Evolutionary conservation across 1,140 invertebrate species (phyloP).

Genomic region (Ceratosolen solmsi): DNA sequence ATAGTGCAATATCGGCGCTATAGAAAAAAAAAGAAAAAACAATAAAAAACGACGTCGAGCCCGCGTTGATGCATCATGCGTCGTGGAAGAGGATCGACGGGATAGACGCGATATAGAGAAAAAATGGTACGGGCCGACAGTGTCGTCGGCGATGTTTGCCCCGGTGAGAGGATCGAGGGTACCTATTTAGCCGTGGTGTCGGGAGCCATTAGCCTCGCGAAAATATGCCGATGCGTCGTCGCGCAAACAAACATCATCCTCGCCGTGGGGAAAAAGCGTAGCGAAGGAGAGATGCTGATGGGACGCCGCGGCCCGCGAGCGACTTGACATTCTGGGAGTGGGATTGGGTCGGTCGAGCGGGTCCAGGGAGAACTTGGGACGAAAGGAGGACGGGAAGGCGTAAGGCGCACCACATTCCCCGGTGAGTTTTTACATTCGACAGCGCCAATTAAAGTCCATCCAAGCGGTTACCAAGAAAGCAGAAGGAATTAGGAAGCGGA

Average conservation of each 20-base stretch:
- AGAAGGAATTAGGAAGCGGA: background rate
- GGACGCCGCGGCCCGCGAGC: too few species aligned
- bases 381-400: background rate
- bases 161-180: background rate
- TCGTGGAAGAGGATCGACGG: background rate
- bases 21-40: too few species aligned
- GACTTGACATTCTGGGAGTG: too few species aligned
- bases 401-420: background rate
- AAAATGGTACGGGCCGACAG: too few species aligned
- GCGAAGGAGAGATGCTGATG: background rate
- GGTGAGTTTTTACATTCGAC: slow-evolving; percentile 11
- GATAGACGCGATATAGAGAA: background rate
- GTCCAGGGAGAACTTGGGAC: too few species aligned
- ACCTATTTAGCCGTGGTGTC: background rate
- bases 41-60: too few species aligned
- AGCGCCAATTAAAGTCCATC: slow-evolving; percentile 28
- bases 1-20: too few species aligned
- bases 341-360: too few species aligned
- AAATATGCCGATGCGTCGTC: slow-evolving; percentile 9
- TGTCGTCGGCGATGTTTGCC: too few species aligned
- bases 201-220: background rate
- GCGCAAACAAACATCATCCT: slow-evolving; percentile 36
- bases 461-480: background rate
- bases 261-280: background rate
- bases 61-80: background rate